A percentile compares a stretch with the other conserved stretches of the same genome.
phyloP scores from a whole-genome alignment of 2,888 invertebrate species.

The Notodonta dromedarius region DNA sequence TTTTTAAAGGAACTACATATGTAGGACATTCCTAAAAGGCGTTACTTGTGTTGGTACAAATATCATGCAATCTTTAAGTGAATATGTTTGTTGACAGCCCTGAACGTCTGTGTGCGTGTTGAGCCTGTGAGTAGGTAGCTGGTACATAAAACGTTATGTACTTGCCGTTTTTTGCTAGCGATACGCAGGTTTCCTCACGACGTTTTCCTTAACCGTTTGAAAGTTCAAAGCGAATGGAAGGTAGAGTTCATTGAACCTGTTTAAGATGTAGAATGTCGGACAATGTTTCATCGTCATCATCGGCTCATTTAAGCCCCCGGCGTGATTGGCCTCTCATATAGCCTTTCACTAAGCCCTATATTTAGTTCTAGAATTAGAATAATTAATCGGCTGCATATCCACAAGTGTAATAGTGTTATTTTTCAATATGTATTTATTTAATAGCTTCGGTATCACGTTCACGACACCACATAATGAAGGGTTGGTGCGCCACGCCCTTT shows the following conservation, averaged over 20 bases:
- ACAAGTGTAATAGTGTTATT: too few relatives aligned
- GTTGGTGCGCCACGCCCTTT: constrained; percentile 26
- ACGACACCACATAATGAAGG: neutral
- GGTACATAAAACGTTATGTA: neutral
- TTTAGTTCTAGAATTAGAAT: too few relatives aligned
- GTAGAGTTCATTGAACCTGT: neutral
- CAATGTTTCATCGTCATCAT: neutral
- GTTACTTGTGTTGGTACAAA: too few relatives aligned
- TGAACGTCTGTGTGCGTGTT: neutral
- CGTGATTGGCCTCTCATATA: too few relatives aligned
- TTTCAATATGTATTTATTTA: neutral
- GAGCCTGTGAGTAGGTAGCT: neutral
- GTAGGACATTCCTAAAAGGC: too few relatives aligned
- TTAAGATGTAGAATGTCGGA: neutral
- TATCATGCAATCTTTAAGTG: neutral
- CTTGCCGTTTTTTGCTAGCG: neutral
- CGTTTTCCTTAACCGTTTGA: constrained; percentile 2
- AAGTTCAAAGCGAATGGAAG: neutral
- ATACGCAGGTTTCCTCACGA: neutral
- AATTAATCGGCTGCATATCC: too few relatives aligned
- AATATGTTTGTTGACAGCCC: neutral
- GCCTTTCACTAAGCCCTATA: too few relatives aligned
- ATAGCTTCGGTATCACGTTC: neutral
- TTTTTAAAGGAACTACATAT: too few relatives aligned
- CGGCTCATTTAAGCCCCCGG: too few relatives aligned